phyloP scores from a whole-genome alignment of 1,140 invertebrate genomes.

The Eufriesea mexicana region DNA sequence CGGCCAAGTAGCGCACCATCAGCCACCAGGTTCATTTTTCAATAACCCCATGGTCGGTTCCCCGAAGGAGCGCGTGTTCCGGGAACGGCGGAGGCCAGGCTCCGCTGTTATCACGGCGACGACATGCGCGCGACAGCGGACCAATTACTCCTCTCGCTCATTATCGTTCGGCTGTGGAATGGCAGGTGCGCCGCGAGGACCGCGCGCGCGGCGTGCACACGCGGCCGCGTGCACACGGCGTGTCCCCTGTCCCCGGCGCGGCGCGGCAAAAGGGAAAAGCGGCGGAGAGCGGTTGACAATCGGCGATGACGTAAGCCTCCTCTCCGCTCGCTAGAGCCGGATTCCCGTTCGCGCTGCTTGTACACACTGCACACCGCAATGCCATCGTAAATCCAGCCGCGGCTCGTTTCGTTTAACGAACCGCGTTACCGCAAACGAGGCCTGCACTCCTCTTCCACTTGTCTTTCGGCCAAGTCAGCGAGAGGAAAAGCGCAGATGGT shows the following conservation, averaged over 20 bases:
- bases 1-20: too few relatives aligned
- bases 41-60: neutral
- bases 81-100: neutral
- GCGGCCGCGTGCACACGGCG: neutral
- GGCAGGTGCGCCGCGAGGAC: conserved; percentile 35
- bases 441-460: neutral
- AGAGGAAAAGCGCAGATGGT: neutral
- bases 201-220: neutral
- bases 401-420: conserved; percentile 49
- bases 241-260: neutral
- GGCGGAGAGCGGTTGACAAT: conserved; percentile 68
- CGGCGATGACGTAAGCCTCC: conserved; percentile 60
- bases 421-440: conserved; percentile 41
- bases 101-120: conserved; percentile 17
- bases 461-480: too few relatives aligned
- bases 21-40: neutral
- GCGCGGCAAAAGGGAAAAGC: conserved; percentile 40
- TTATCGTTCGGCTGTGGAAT: conserved; percentile 56
- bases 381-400: conserved; percentile 26
- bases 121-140: conserved; percentile 10
- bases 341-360: conserved; percentile 40
- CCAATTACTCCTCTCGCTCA: conserved; percentile 56
- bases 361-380: conserved; percentile 6
- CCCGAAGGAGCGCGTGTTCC: conserved; percentile 2
- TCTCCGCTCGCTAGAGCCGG: conserved; percentile 20